Evolutionary conservation across 2,113 vertebrate genomes (phyloP).

Genomic region (Mobula hypostoma): DNA sequence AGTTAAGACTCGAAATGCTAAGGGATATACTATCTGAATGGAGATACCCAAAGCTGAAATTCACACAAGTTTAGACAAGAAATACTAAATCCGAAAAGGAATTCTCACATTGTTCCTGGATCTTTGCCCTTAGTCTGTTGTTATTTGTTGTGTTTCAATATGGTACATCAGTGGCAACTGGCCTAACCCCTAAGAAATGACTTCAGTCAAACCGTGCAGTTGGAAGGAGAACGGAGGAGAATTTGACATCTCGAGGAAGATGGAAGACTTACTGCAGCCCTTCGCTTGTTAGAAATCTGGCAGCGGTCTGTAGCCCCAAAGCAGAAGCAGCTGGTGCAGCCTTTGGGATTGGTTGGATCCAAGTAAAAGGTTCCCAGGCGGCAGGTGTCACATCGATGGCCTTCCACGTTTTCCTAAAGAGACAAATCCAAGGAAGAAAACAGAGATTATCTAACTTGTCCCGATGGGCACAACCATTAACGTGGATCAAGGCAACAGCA

Average conservation of each 20-base stretch:
- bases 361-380: constrained; percentile 82
- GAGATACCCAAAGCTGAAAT: neutral
- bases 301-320: constrained; percentile 90
- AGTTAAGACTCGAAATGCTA: neutral
- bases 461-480: neutral
- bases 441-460: neutral
- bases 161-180: neutral
- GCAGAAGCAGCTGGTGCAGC: constrained; percentile 96
- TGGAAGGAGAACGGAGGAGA: neutral
- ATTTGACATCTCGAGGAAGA: too few relatives aligned
- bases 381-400: constrained; percentile 77
- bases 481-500: neutral
- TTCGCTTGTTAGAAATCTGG: constrained; percentile 64
- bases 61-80: neutral
- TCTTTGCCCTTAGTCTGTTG: neutral
- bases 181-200: neutral
- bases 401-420: constrained; percentile 85
- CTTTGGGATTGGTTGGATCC: constrained; percentile 82
- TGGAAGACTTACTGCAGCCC: constrained; percentile 61
- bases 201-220: too few relatives aligned
- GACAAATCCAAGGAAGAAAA: neutral
- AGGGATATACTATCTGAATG: neutral
- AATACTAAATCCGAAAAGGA: neutral
- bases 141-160: neutral
- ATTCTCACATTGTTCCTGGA: neutral